Evolutionary conservation across 2,888 invertebrate genomes (phyloP).

Genomic region (Habroteleia sp.): DNA sequence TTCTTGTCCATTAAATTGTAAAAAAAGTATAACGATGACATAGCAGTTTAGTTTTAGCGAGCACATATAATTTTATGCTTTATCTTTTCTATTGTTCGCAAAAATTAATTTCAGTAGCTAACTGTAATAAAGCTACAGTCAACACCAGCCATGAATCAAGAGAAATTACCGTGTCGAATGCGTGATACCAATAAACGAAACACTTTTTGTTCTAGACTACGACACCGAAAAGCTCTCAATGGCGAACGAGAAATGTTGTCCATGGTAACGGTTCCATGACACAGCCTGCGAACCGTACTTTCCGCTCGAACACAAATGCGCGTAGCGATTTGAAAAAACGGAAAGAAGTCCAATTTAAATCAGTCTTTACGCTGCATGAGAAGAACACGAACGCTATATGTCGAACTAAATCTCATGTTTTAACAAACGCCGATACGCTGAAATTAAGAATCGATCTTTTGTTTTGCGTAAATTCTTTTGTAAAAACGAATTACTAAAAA

Average conservation of each 20-base stretch:
- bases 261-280: conserved; percentile 51
- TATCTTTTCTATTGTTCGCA: conserved; percentile 28
- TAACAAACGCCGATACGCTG: conserved; percentile 41
- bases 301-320: conserved; percentile 40
- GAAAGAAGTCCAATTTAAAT: conserved; percentile 58
- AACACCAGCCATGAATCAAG: conserved; percentile 59
- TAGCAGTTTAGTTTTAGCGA: background rate
- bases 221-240: conserved; percentile 65
- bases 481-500: background rate
- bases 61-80: conserved; percentile 21
- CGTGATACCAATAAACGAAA: conserved; percentile 64
- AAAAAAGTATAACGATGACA: background rate
- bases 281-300: conserved; percentile 41
- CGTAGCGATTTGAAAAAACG: conserved; percentile 41
- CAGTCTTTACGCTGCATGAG: conserved; percentile 41
- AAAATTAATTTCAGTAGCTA: conserved; percentile 62
- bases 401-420: conserved; percentile 41
- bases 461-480: conserved; percentile 20
- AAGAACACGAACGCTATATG: conserved; percentile 28
- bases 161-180: conserved; percentile 64
- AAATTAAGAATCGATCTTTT: conserved; percentile 46
- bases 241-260: conserved; percentile 61
- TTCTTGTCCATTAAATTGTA: conserved; percentile 3
- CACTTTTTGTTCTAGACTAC: conserved; percentile 63
- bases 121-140: conserved; percentile 58